Evolutionary conservation across 2,797 vertebrate genomes (phyloP).

Genomic region (Pyrocephalus nanus): DNA sequence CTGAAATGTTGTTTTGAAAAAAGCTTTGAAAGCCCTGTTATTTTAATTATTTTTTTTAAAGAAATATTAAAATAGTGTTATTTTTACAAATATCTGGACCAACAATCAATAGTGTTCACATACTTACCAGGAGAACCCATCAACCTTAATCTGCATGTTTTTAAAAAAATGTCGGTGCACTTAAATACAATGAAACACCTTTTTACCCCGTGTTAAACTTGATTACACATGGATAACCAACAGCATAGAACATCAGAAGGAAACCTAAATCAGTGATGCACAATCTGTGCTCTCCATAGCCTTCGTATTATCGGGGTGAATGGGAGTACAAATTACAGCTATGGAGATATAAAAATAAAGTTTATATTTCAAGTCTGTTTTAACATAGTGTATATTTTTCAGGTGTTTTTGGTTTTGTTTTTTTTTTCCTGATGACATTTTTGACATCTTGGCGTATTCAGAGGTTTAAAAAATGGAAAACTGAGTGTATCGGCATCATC

Average conservation of each 20-base stretch:
- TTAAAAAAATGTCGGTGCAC: not conserved
- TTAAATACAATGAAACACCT: not conserved
- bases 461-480: not conserved
- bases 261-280: not conserved
- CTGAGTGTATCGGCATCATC: not conserved
- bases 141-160: not conserved
- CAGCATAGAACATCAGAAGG: not conserved
- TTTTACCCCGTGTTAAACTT: not conserved
- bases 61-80: not conserved
- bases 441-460: not conserved
- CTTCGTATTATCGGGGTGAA: not conserved
- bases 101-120: not conserved
- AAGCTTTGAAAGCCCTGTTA: not conserved
- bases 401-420: not conserved
- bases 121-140: not conserved
- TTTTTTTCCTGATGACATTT: not conserved
- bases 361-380: not conserved
- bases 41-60: not conserved
- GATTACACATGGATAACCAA: not conserved
- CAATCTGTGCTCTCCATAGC: fast-evolving
- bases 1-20: not conserved
- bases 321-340: not conserved
- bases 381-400: not conserved
- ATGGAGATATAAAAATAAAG: not conserved
- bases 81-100: not conserved